Percentiles rank a stretch among this genome's conserved stretches.
These are phyloP conservation scores for Parochlus steinenii DNA, from an alignment of 2,888 invertebrate genomes.

Conservation along the genomic window DNA sequence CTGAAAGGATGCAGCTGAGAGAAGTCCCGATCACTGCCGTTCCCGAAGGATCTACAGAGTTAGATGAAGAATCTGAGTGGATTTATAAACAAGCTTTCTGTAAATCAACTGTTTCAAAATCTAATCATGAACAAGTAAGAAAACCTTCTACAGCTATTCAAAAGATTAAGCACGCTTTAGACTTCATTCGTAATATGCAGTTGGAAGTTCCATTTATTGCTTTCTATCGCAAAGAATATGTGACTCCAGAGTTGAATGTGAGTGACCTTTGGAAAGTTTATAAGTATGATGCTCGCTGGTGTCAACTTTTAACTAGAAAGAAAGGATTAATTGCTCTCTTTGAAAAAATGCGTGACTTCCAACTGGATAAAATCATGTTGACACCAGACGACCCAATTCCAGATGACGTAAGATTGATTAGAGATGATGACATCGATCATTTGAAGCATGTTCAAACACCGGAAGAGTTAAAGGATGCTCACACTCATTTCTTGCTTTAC, in stretches of 20 bases:
- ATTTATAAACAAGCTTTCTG: constrained; percentile 89
- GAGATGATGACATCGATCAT: constrained; percentile 70
- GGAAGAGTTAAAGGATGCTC: constrained; percentile 86
- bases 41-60: constrained; percentile 66
- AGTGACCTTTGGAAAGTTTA: constrained; percentile 98
- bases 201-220: constrained; percentile 97
- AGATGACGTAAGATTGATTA: constrained; percentile 64
- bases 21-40: constrained; percentile 73
- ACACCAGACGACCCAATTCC: constrained; percentile 72
- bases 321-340: constrained; percentile 64
- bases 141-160: constrained; percentile 55
- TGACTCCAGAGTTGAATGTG: constrained; percentile 83
- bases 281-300: constrained; percentile 89
- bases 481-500: constrained; percentile 83
- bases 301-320: constrained; percentile 72
- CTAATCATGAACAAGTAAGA: constrained; percentile 37
- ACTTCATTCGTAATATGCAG: constrained; percentile 90
- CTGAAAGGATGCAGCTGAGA: constrained; percentile 83
- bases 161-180: constrained; percentile 88
- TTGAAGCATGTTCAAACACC: constrained; percentile 61
- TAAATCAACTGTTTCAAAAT: constrained; percentile 64
- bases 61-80: constrained; percentile 94
- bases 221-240: constrained; percentile 95
- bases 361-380: constrained; percentile 64
- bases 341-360: constrained; percentile 84